Conservation (phyloP, 2,888 invertebrate species). For the Parnassius smintheus region DNA sequence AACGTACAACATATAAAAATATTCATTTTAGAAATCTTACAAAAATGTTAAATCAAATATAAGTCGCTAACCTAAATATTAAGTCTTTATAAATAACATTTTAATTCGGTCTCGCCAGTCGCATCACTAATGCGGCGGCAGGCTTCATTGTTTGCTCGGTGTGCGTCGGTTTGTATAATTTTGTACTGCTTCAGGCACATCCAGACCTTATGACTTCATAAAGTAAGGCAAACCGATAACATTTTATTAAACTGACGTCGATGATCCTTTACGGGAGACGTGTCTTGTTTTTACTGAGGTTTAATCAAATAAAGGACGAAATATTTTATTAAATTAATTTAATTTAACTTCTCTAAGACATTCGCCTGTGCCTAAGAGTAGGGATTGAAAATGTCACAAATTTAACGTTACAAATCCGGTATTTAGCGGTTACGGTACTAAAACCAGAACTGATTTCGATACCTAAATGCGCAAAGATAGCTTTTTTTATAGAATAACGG, state of each 20-base stretch:
- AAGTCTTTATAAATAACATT: neutral
- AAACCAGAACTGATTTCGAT: too few species aligned
- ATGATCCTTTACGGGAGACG: constrained; percentile 10
- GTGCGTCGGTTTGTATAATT: constrained; percentile 20
- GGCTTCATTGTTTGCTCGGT: constrained; percentile 25
- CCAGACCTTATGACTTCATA: constrained; percentile 20
- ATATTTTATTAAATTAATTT: constrained; percentile 1
- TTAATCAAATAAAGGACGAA: constrained; percentile 7
- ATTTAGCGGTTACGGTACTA: too few species aligned
- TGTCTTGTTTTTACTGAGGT: constrained; percentile 1
- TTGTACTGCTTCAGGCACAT: constrained; percentile 14
- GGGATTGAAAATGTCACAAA: too few species aligned
- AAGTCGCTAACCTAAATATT: too few species aligned
- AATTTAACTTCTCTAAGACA: too few species aligned
- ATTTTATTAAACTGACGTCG: constrained; percentile 14
- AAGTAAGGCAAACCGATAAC: constrained; percentile 9
- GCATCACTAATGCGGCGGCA: constrained; percentile 12
- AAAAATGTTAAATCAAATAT: too few species aligned
- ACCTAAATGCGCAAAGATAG: too few species aligned
- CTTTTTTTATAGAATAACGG: too few species aligned
- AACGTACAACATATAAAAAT: too few species aligned
- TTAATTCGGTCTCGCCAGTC: neutral
- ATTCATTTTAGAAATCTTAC: too few species aligned
- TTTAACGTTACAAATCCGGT: too few species aligned
- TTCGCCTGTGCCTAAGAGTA: too few species aligned